Conservation (phyloP, 35 echinoderm and acorn worm species). For the Antedon bifida region DNA sequence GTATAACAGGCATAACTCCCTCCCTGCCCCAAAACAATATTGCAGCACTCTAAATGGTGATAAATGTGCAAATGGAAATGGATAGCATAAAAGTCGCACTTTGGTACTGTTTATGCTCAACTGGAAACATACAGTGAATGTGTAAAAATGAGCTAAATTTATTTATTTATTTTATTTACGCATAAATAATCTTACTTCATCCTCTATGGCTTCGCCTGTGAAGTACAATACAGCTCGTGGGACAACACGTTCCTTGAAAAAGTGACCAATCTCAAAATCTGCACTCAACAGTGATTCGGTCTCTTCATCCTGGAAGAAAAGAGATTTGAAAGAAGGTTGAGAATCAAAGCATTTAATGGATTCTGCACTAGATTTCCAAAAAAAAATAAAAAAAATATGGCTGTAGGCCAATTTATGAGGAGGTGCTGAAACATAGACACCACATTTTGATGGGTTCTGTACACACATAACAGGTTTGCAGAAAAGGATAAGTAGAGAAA, state of each 20-base stretch:
- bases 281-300: slow-evolving; percentile 61
- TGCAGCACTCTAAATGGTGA: too few relatives aligned
- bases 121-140: neutral
- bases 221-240: slow-evolving; percentile 91
- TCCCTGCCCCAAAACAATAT: too few relatives aligned
- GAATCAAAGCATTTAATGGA: too few relatives aligned
- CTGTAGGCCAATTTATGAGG: too few relatives aligned
- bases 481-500: too few relatives aligned
- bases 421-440: too few relatives aligned
- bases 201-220: slow-evolving; percentile 98
- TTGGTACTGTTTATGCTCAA: neutral
- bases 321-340: neutral
- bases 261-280: slow-evolving; percentile 98
- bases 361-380: too few relatives aligned
- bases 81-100: neutral
- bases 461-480: too few relatives aligned
- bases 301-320: slow-evolving; percentile 73
- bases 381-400: too few relatives aligned
- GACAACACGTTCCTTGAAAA: slow-evolving; percentile 82
- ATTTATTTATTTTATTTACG: neutral
- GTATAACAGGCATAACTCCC: too few relatives aligned
- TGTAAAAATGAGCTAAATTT: neutral
- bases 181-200: slow-evolving; percentile 55
- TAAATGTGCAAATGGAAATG: too few relatives aligned
- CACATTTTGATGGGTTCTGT: too few relatives aligned